Percentiles rank a stretch among this genome's conserved stretches.
Conservation (phyloP, 2,797 vertebrate species). For the Falco concolor region DNA sequence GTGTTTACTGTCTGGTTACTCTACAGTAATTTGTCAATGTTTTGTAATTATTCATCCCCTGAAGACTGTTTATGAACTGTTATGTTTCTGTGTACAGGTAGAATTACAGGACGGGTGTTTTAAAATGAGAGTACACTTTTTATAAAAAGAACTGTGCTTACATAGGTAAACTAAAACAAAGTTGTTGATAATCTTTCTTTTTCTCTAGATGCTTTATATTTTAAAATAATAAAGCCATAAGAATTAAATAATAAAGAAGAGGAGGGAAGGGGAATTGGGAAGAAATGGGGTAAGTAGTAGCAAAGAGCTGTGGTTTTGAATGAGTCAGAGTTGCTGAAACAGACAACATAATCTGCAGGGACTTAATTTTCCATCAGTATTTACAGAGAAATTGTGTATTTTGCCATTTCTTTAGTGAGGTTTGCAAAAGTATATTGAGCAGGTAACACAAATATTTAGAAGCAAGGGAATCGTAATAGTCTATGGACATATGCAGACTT, state of each 20-base stretch:
- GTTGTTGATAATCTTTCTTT: not conserved
- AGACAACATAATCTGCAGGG: not conserved
- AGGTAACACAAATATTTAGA: not conserved
- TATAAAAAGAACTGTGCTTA: not conserved
- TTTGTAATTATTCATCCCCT: not conserved
- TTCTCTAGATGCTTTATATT: not conserved
- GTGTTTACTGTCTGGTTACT: not conserved
- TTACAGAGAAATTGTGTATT: not conserved
- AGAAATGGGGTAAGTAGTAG: not conserved
- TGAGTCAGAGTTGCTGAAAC: not conserved
- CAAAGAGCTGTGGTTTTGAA: not conserved
- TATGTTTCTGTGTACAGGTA: not conserved
- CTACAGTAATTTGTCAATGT: not conserved
- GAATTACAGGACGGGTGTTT: not conserved
- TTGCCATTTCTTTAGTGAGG: not conserved
- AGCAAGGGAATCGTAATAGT: not conserved
- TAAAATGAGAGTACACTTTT: not conserved
- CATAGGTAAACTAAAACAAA: not conserved
- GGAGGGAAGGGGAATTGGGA: not conserved
- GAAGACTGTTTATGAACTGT: not conserved
- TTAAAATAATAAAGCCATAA: not conserved
- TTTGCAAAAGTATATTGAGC: not conserved
- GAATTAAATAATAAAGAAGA: not conserved
- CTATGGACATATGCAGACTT: not conserved
- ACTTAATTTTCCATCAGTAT: not conserved